Conservation (phyloP, 2,888 invertebrate species). For the Tetropium fuscum region DNA sequence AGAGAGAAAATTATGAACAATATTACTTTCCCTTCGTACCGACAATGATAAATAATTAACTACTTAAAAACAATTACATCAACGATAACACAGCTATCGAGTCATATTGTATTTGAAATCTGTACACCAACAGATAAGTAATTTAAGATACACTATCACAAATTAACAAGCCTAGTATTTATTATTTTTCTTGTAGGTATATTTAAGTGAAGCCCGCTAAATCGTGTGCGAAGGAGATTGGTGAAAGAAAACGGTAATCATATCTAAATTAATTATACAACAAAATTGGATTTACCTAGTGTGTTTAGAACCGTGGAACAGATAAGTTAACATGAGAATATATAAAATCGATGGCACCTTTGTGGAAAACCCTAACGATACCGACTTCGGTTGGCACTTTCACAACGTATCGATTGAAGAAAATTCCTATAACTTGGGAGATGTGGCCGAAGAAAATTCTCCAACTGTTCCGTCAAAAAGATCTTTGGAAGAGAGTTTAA, state of each 20-base stretch:
- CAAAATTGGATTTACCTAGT: constrained; percentile 1
- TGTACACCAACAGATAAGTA: constrained; percentile 12
- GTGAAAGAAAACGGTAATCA: constrained; percentile 19
- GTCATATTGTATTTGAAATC: constrained; percentile 1
- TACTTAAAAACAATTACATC: constrained; percentile 2
- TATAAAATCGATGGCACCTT: constrained; percentile 55
- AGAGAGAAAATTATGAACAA: no score
- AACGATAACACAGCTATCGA: neutral
- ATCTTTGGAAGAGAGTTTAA: constrained; percentile 2
- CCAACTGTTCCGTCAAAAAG: neutral
- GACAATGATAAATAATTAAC: no score
- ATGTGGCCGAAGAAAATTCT: neutral
- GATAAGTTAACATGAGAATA: constrained; percentile 50
- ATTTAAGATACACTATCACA: neutral
- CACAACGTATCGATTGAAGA: constrained; percentile 49
- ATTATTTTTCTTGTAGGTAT: constrained; percentile 9
- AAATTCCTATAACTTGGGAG: neutral
- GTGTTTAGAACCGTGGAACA: neutral
- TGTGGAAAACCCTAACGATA: constrained; percentile 48
- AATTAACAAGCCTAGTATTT: neutral
- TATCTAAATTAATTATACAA: constrained; percentile 32
- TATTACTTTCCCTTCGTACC: no score
- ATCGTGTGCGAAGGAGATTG: constrained; percentile 5
- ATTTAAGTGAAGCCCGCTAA: constrained; percentile 14
- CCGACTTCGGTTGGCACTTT: constrained; percentile 56